Evolutionary conservation across 2,113 vertebrate genomes (phyloP), one percentile per base, ranked within the genome.

Genomic region (Brachyhypopomus occidentalis): DNA sequence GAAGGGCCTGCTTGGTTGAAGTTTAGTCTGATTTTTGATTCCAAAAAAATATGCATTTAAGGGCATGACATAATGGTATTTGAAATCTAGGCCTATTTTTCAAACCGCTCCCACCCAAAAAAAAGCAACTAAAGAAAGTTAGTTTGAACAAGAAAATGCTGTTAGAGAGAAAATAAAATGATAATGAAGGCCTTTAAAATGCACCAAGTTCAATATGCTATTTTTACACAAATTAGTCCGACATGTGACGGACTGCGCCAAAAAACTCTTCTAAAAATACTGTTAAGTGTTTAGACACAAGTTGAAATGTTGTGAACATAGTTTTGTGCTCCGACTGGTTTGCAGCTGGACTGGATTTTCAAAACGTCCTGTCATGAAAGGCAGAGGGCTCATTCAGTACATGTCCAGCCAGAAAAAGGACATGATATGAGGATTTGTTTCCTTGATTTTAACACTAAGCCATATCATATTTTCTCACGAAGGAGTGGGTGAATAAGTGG

Each of bases 291-390:
- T 62, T 12, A 62, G 23, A 62, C 23, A 12, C 59, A 22, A 62
- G 59, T 30, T 0, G 27, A 30, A 16, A 1, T 30, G 0, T 2
- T 64, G 63, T 19, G 27, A 66, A 66, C 58, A 38, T 38, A 80
- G 63, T 56, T 41, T 27, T 62, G 27, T 45, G 25, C 27, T 34
- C 59, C 45, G 16, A 27, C 77, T 67, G 59, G 67, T 17, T 58
- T 79, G 79, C 75, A 84, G 64, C 71, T 84, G 71, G 63, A 77
- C 38, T 48, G 36, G 45, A 38, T 62, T 58, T 83, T 56, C 3
- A 30, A 30, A 30, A 30, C 30, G 30, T 64, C 75, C 41, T 66
- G 38, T n/a, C 55, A 55, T 25, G 70, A 79, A 63, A 34, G 8
- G 69, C 78, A 58, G 75, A 74, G 36, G 69, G 60, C 80, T 60